A percentile compares a stretch with the other conserved stretches of the same genome.
Conservation (phyloP, 2,113 vertebrate genomes). For the Blennius ocellaris region DNA sequence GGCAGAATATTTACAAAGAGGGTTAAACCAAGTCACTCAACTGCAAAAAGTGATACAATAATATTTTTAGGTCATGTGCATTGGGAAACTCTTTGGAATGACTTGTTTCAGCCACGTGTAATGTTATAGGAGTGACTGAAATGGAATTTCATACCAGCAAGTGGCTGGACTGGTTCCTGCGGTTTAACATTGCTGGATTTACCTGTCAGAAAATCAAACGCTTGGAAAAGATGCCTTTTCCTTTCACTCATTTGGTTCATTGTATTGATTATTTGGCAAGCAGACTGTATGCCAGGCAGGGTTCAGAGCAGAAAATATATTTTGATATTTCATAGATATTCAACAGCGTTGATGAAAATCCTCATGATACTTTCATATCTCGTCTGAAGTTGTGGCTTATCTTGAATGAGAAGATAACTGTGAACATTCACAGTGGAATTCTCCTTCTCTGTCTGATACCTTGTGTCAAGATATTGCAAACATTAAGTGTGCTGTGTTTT, state of each 20-base stretch:
- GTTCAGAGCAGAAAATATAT: slow-evolving; percentile 7
- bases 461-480: background rate
- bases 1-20: slow-evolving; percentile 49
- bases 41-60: slow-evolving; percentile 7
- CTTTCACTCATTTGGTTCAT: background rate
- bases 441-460: background rate
- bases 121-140: slow-evolving; percentile 2
- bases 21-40: slow-evolving; percentile 2
- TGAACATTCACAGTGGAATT: slow-evolving; percentile 17
- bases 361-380: background rate
- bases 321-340: slow-evolving; percentile 4
- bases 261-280: background rate
- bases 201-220: background rate
- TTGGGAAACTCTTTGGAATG: background rate
- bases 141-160: background rate
- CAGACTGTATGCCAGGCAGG: background rate
- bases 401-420: slow-evolving; percentile 37
- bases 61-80: background rate
- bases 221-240: background rate
- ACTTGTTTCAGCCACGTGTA: background rate
- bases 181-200: background rate
- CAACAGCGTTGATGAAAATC: background rate
- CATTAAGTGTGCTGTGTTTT: slow-evolving; percentile 1
- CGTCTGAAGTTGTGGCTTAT: slow-evolving; percentile 21
- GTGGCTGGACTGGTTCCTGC: slow-evolving; percentile 30